Percentiles rank a stretch among this genome's conserved stretches.
Evolutionary conservation across 2,888 invertebrate species (phyloP).

Genomic region (Zaprionus obscuricornis): DNA sequence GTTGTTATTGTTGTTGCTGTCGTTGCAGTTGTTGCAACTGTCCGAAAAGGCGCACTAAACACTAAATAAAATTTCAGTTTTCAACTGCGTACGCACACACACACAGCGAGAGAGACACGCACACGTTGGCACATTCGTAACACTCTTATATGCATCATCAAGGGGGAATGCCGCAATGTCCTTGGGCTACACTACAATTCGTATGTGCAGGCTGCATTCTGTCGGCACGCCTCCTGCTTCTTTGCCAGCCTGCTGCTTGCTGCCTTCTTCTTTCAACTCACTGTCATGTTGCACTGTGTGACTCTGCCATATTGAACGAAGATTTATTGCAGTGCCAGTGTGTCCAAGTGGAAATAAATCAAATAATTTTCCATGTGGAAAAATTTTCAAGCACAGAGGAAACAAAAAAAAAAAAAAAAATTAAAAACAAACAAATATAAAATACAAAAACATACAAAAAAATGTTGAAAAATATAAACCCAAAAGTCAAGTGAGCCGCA

Average conservation of each 20-base stretch:
- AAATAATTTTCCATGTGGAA: slow-evolving; percentile 82
- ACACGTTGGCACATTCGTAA: slow-evolving; percentile 38
- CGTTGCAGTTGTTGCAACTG: slow-evolving; percentile 57
- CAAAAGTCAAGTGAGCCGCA: slow-evolving; percentile 66
- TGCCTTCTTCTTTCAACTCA: slow-evolving; percentile 27
- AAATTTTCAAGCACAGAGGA: slow-evolving; percentile 60
- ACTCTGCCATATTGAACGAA: slow-evolving; percentile 80
- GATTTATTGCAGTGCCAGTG: slow-evolving; percentile 81
- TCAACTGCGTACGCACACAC: slow-evolving; percentile 66
- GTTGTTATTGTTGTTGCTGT: too few relatives aligned
- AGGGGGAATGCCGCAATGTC: too few relatives aligned
- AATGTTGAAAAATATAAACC: too few relatives aligned
- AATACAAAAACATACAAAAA: too few relatives aligned
- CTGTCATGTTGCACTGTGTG: too few relatives aligned
- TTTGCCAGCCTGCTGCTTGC: slow-evolving; percentile 2
- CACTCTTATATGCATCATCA: slow-evolving; percentile 51
- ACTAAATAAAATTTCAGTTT: slow-evolving; percentile 77
- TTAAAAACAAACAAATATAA: too few relatives aligned
- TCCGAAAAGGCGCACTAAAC: slow-evolving; percentile 74
- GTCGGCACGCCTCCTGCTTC: too few relatives aligned
- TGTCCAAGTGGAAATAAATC: slow-evolving; percentile 82
- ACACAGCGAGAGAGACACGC: slow-evolving; percentile 5
- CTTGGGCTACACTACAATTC: too few relatives aligned
- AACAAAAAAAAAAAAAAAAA: slow-evolving; percentile 34
- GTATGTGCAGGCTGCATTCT: slow-evolving; percentile 37